Conservation (phyloP, 2,797 vertebrate species). For the Tolypeutes matacus region DNA sequence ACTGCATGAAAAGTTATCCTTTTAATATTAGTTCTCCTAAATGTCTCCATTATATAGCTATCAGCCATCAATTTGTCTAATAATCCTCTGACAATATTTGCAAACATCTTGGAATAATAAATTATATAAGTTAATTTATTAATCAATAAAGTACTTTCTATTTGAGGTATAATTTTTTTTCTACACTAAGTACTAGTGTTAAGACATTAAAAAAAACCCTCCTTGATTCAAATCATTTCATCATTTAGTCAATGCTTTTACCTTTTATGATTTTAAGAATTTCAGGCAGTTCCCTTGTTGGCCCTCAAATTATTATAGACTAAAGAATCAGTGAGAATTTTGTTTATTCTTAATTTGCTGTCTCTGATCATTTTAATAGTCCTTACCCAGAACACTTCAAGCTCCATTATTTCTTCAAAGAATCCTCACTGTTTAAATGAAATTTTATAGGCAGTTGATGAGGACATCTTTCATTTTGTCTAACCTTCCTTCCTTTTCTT, state of each 20-base stretch:
- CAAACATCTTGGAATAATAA: slow-evolving; percentile 25
- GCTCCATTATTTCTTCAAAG: neutral
- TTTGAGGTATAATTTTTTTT: neutral
- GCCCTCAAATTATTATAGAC: neutral
- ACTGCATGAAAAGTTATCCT: too few relatives aligned
- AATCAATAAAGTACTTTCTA: neutral
- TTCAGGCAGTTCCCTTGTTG: neutral
- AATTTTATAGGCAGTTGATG: neutral
- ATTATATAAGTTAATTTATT: neutral
- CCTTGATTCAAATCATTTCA: neutral
- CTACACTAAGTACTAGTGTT: neutral
- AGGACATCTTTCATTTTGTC: neutral
- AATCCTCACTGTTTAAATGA: neutral
- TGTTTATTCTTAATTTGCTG: neutral
- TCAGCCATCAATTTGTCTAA: neutral
- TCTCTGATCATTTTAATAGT: neutral
- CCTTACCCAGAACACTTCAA: neutral
- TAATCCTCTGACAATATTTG: neutral
- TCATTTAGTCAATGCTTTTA: slow-evolving; percentile 12
- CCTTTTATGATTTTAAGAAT: slow-evolving; percentile 55
- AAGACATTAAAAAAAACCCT: neutral
- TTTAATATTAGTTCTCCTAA: neutral
- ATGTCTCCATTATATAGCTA: neutral
- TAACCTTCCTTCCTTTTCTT: neutral
- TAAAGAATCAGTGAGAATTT: neutral